Evolutionary conservation across 2,113 vertebrate genomes (phyloP), one percentile per base, ranked within the genome.

Genomic region (Sorex araneus): DNA sequence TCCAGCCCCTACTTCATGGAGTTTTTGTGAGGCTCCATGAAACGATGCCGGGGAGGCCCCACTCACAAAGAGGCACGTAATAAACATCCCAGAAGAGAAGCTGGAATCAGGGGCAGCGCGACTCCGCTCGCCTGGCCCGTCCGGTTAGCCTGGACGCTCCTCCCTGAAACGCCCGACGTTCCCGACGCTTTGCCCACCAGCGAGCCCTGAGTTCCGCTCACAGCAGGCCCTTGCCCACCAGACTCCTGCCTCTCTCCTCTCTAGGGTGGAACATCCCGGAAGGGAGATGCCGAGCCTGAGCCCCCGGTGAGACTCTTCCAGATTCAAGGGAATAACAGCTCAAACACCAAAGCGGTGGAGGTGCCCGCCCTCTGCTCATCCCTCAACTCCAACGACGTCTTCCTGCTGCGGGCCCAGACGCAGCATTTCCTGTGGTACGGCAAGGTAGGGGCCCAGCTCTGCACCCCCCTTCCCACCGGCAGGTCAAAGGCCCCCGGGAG

Each of bases 381-480:
- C 11, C 98, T 99, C 15, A 99, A 99, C 97, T 99, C 99, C 90
- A 99, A 98, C 0, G 99, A 99, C 3, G 99, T 99, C 87, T 99
- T 99, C 86, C 92, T 99, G 90, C 98, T 99, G 0, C 97, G 92
- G 83, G 97, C 98, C 91, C 97, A 98, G 94, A 40, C 86, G 4
- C 97, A 92, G 32, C 95, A 98, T 78, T 98, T 98, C 91, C 96
- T 99, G 93, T 99, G 99, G 99, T 99, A 98, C 28, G 99, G 99
- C 91, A 99, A 99, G 98, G 99, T 99, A 95, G 95, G 57, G 50
- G 40, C n/a, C 64, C 64, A 63, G 6, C 32, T 32, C 23, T 7
- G 23, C 1, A 15, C 79, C 21, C 10, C 9, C 9, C 57, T 43
- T 19, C 75, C 30, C 1, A 43, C 87, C 71, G 81, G 71, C 79